Evolutionary conservation across 2,113 vertebrate genomes (phyloP), one percentile per base, ranked within the genome.

Genomic region (Sebastes fasciatus): DNA sequence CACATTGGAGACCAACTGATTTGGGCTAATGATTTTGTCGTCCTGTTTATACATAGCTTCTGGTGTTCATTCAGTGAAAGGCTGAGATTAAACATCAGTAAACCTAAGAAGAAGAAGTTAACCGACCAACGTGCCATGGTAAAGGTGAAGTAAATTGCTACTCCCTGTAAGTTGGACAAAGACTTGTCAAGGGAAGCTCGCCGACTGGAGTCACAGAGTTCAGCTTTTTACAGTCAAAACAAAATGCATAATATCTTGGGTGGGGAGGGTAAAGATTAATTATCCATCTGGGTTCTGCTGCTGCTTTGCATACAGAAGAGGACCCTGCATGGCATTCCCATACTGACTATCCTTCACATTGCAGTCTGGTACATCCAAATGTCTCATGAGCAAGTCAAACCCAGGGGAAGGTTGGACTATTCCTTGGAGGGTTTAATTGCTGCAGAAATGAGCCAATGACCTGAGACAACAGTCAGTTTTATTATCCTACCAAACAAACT

Each of bases 301-400:
- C 10, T 61, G 64, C 14, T 71, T 49, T 70, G 65, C 8, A 57
- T 57, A 13, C 23, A 49, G 12, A 58, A 42, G 49, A 73, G 2
- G 52, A 64, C 63, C 10, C 49, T 46, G 34, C 3, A 34, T 34
- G 48, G 6, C n/a, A 54, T 74, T 62, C 17, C 17, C 8, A 3
- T 74, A 62, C 8, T 54, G 63, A 69, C 9, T 49, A 26, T 74
- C 42, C 40, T 17, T 84, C 62, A 73, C 45, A 46, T 8, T 43
- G 14, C 23, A 19, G 62, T 52, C 19, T 61, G 45, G 43, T 61
- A 13, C 21, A 64, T 46, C 12, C 34, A 46, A 49, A 64, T 21
- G 16, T 42, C 45, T 51, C 46, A 67, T 52, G 45, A 14, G 9
- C 63, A 45, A 61, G 52, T 19, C 46, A 61, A 23, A 61, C 49